Conservation (phyloP, 1,140 invertebrate genomes). For the Trinorchestia longiramus region DNA sequence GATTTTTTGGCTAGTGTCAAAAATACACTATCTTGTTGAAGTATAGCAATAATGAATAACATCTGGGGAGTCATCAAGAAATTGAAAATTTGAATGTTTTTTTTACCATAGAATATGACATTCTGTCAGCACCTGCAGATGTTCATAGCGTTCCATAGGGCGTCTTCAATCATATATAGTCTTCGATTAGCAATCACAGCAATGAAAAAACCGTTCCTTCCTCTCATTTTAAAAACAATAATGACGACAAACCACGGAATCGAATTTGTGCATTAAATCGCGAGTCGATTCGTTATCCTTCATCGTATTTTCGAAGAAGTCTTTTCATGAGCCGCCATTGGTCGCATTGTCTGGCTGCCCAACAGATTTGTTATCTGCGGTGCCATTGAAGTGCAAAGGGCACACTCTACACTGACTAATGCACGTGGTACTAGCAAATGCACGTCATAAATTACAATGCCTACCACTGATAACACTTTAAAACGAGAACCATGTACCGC, state of each 20-base stretch:
- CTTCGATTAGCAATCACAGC: not conserved
- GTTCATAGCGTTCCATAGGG: not conserved
- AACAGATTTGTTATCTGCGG: not conserved
- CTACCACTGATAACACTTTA: conserved; percentile 11
- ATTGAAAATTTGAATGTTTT: not conserved
- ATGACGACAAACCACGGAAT: not conserved
- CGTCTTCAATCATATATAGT: not conserved
- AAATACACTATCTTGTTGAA: not conserved
- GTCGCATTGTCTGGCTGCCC: not conserved
- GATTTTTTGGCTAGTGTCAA: not conserved
- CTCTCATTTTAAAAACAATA: not conserved
- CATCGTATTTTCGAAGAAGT: not conserved
- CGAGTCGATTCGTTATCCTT: not conserved
- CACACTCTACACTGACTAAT: conserved; percentile 25
- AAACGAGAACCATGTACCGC: not conserved
- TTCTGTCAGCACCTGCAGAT: not conserved
- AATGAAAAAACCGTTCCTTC: not conserved
- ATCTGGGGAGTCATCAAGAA: not conserved
- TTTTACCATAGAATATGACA: not conserved
- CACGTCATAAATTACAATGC: conserved; percentile 17
- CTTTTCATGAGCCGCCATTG: not conserved
- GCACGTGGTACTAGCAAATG: conserved; percentile 12
- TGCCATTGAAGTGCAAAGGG: conserved; percentile 3
- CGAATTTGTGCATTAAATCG: not conserved
- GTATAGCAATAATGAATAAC: not conserved